Percentiles rank a stretch among this genome's conserved stretches.
Conservation (phyloP, 2,113 vertebrate species). For the Aviceda subcristata region DNA sequence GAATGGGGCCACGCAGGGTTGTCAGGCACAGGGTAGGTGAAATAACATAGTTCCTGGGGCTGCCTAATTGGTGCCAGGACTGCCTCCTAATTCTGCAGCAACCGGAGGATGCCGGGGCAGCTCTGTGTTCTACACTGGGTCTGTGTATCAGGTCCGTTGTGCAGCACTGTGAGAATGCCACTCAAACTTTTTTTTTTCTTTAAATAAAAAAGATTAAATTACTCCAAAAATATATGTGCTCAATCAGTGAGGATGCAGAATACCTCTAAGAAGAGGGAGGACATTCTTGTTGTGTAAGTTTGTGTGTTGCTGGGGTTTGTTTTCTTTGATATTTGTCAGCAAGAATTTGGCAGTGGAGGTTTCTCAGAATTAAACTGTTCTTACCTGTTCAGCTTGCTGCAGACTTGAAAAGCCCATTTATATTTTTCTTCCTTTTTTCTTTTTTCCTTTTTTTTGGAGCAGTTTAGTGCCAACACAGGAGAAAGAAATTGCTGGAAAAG, state of each 20-base stretch:
- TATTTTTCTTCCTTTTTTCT: neutral
- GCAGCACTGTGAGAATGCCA: neutral
- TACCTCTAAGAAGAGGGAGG: neutral
- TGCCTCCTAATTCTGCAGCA: neutral
- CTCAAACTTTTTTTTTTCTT: neutral
- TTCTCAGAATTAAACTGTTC: neutral
- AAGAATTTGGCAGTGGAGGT: neutral
- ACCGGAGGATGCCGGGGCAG: rapidly evolving
- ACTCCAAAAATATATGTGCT: neutral
- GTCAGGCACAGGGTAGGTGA: neutral
- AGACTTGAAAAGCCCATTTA: neutral
- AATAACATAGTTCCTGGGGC: neutral
- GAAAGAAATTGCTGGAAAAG: conserved; percentile 22
- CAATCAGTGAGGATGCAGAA: neutral
- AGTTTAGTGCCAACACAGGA: neutral
- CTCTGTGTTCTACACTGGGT: rapidly evolving
- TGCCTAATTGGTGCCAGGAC: neutral
- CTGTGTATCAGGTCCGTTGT: neutral
- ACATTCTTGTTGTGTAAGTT: neutral
- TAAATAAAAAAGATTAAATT: neutral
- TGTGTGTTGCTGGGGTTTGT: rapidly evolving
- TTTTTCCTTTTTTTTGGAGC: neutral
- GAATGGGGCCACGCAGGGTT: rapidly evolving
- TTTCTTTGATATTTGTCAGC: neutral
- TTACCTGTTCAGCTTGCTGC: neutral